These are phyloP conservation scores for Rhinichthys klamathensis DNA, from an alignment of 2,113 vertebrate genomes.

Conservation along the genomic window DNA sequence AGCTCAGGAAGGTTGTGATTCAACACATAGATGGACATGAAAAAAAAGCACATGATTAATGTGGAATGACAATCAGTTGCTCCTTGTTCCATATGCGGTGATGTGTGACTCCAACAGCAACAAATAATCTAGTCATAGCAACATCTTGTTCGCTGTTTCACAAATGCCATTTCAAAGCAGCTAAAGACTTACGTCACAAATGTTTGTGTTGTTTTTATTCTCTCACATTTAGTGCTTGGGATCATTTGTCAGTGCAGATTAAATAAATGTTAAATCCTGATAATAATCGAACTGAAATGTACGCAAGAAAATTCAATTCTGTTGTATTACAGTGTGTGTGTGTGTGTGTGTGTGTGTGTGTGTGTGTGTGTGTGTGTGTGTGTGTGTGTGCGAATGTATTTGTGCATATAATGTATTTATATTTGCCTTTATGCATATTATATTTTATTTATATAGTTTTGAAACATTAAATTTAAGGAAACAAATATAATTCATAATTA, in stretches of 20 bases:
- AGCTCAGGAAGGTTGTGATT: neutral
- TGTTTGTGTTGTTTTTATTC: neutral
- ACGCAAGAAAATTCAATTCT: too few relatives aligned
- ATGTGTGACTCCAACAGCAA: constrained; percentile 14
- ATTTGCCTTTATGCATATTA: too few relatives aligned
- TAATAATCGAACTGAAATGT: neutral
- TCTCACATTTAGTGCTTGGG: neutral
- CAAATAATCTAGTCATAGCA: constrained; percentile 13
- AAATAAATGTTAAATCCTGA: neutral
- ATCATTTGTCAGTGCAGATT: neutral
- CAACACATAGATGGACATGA: neutral
- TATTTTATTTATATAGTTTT: too few relatives aligned
- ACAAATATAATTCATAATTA: too few relatives aligned
- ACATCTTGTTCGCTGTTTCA: constrained; percentile 4
- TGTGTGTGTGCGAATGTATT: too few relatives aligned
- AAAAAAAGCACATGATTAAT: neutral
- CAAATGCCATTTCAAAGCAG: constrained; percentile 37
- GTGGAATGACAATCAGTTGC: neutral
- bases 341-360: too few relatives aligned
- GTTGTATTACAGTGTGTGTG: too few relatives aligned
- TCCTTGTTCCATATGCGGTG: neutral
- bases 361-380: too few relatives aligned
- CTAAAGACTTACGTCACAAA: too few relatives aligned
- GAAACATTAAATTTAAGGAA: too few relatives aligned
- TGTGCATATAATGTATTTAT: too few relatives aligned